A percentile compares a stretch with the other conserved stretches of the same genome.
These are phyloP conservation scores for Strongylocentrotus purpuratus DNA, from an alignment of 35 echinoderm and acorn worm species.

Conservation along the genomic window DNA sequence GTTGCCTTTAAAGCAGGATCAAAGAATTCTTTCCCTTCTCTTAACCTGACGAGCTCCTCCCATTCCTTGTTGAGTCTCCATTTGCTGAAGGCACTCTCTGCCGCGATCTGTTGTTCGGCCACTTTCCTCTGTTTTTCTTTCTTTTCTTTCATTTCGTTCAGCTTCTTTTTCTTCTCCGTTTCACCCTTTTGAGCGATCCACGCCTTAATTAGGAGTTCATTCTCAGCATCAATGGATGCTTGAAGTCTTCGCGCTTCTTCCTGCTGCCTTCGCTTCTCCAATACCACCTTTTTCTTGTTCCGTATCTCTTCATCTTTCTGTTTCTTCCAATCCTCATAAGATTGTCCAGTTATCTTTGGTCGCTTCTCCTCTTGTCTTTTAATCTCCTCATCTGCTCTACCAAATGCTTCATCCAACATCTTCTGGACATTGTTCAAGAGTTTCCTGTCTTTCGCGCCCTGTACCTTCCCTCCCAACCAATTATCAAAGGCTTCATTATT, in stretches of 20 bases:
- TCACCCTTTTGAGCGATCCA: slow-evolving; percentile 49
- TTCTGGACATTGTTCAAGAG: slow-evolving; percentile 61
- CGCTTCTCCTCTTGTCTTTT: background rate
- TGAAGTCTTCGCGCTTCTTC: background rate
- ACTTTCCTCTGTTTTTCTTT: slow-evolving; percentile 17
- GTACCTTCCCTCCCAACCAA: slow-evolving; percentile 70
- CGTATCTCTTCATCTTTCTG: slow-evolving; percentile 52
- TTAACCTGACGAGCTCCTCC: slow-evolving; percentile 54
- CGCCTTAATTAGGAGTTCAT: slow-evolving; percentile 38
- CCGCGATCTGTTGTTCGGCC: slow-evolving; percentile 37
- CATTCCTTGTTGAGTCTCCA: slow-evolving; percentile 74
- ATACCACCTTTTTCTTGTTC: background rate
- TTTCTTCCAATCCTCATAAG: slow-evolving; percentile 69
- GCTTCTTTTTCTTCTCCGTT: slow-evolving; percentile 42
- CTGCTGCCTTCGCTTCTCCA: slow-evolving; percentile 44
- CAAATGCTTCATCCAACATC: slow-evolving; percentile 81
- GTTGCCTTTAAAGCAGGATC: background rate
- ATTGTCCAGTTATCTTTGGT: slow-evolving; percentile 28
- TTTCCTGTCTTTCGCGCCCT: slow-evolving; percentile 70
- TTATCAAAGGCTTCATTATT: slow-evolving; percentile 63
- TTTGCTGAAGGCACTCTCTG: slow-evolving; percentile 54
- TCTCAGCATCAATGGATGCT: slow-evolving; percentile 22
- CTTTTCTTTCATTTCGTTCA: slow-evolving; percentile 7
- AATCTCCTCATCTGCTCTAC: slow-evolving; percentile 56
- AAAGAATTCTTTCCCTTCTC: slow-evolving; percentile 42